Conservation (phyloP, 2,797 vertebrate genomes). For the Sus cebifrons region DNA sequence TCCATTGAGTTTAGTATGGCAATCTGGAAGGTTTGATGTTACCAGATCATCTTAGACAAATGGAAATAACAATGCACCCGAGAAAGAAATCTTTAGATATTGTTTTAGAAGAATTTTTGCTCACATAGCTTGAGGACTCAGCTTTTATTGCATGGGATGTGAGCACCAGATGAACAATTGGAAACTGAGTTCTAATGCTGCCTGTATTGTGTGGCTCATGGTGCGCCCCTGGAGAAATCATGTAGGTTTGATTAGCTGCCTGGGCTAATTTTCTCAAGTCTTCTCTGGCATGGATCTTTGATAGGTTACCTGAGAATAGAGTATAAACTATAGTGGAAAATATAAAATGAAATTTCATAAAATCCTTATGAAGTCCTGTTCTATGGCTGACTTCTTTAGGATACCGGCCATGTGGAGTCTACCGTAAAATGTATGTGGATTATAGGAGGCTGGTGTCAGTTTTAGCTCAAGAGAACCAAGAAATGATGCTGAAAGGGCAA, state of each 20-base stretch:
- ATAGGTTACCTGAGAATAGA: neutral
- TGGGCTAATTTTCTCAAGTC: neutral
- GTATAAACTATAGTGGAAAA: neutral
- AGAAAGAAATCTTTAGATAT: neutral
- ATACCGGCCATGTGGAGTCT: neutral
- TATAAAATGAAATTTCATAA: neutral
- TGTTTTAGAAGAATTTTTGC: neutral
- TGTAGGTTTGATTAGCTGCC: neutral
- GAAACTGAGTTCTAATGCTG: neutral
- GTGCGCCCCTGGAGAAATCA: neutral
- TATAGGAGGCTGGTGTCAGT: neutral
- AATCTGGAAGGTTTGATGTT: neutral
- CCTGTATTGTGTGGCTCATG: fast-evolving
- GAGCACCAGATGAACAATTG: neutral
- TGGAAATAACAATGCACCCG: neutral
- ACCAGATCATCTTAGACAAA: neutral
- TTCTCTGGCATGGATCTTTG: neutral
- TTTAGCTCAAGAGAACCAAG: neutral
- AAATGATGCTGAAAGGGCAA: neutral
- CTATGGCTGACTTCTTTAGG: neutral
- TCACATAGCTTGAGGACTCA: neutral
- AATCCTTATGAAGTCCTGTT: neutral
- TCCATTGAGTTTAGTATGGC: neutral
- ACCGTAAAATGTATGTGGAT: neutral
- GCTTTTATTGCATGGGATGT: neutral